Conservation (phyloP, 1,140 invertebrate species). For the Eumaeus atala region DNA sequence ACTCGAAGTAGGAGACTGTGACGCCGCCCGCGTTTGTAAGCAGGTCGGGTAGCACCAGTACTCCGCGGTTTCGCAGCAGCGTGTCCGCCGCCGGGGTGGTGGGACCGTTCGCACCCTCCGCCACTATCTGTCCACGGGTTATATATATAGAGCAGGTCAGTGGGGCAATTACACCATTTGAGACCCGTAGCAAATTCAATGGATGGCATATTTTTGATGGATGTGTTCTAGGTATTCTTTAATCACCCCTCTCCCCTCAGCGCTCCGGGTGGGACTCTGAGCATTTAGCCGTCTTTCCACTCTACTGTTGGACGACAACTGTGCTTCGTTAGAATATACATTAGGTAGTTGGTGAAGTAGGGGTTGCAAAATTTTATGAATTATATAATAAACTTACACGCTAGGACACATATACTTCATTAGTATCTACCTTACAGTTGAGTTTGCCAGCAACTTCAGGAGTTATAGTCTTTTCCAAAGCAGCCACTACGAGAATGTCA, state of each 20-base stretch:
- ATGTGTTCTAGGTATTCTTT: no score
- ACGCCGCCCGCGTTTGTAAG: slow-evolving; percentile 91
- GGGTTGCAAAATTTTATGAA: not conserved
- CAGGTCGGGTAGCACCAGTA: slow-evolving; percentile 90
- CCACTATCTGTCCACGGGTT: slow-evolving; percentile 54
- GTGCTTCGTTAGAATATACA: no score
- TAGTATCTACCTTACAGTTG: slow-evolving; percentile 83
- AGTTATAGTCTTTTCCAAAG: slow-evolving; percentile 87
- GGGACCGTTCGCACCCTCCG: slow-evolving; percentile 92
- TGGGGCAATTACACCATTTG: no score
- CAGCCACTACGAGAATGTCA: slow-evolving; percentile 92
- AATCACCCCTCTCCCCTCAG: no score
- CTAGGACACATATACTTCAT: no score
- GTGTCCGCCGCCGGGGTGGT: slow-evolving; percentile 88
- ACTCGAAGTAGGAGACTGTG: slow-evolving; percentile 94
- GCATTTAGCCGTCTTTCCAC: no score
- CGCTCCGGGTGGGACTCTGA: no score
- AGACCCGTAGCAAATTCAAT: no score
- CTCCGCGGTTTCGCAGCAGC: slow-evolving; percentile 81
- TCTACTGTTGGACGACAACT: no score
- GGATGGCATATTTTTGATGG: not conserved
- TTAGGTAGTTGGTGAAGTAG: not conserved
- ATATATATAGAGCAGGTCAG: no score
- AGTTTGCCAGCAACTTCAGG: slow-evolving; percentile 84
- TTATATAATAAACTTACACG: not conserved